phyloP scores from a whole-genome alignment of 2,797 vertebrate species.

The Nyctalus aviator region DNA sequence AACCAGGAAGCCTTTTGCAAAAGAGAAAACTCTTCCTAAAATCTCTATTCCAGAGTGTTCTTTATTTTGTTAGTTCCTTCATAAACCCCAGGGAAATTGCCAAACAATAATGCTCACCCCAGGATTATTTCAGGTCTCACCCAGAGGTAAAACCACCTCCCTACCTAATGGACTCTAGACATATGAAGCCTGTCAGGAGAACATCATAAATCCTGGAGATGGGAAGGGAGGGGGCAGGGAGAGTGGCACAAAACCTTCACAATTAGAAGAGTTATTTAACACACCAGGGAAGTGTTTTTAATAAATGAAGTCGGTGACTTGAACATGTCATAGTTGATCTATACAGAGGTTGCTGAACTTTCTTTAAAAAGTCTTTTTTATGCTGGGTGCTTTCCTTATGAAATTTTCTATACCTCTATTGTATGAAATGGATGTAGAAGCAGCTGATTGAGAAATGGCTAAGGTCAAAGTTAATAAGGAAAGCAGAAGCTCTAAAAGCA shows the following conservation, averaged over 20 bases:
- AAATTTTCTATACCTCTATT: slow-evolving; percentile 81
- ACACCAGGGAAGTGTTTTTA: slow-evolving; percentile 78
- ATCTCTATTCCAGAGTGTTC: not conserved
- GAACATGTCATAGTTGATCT: slow-evolving; percentile 77
- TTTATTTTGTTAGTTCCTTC: slow-evolving; percentile 9
- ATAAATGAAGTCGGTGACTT: slow-evolving; percentile 85
- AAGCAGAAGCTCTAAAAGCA: slow-evolving; percentile 83
- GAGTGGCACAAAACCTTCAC: slow-evolving; percentile 52
- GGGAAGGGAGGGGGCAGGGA: not conserved
- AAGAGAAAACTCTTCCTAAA: not conserved
- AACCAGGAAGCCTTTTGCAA: slow-evolving; percentile 9
- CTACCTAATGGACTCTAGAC: slow-evolving; percentile 68
- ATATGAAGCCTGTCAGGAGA: slow-evolving; percentile 62
- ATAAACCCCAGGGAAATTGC: slow-evolving; percentile 25
- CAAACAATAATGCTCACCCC: slow-evolving; percentile 26
- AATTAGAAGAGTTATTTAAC: slow-evolving; percentile 85
- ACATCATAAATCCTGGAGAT: slow-evolving; percentile 66
- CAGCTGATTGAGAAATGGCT: slow-evolving; percentile 84
- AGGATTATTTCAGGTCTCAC: slow-evolving; percentile 58
- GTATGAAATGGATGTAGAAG: slow-evolving; percentile 83
- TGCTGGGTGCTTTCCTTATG: slow-evolving; percentile 85
- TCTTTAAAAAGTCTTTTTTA: slow-evolving; percentile 85
- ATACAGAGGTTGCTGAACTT: slow-evolving; percentile 84
- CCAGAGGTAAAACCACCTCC: slow-evolving; percentile 62
- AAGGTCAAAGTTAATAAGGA: slow-evolving; percentile 86